Evolutionary conservation across 2,888 invertebrate species (phyloP), one percentile per base, ranked within the genome.

Genomic region (Nymphalis c-album): DNA sequence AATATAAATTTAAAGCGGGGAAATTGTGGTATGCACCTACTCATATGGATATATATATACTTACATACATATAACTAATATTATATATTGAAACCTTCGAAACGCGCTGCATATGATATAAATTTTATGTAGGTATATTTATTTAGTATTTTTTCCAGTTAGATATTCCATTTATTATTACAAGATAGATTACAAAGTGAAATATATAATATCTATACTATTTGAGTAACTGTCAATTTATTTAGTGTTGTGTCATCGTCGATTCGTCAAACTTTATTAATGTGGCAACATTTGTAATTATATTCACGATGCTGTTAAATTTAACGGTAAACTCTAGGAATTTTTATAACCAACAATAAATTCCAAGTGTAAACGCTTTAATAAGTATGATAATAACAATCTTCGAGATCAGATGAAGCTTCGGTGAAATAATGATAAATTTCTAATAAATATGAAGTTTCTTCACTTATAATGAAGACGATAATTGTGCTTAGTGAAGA

Each of bases 291-390:
- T 40, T 18, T 10, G 55, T 50, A 55, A 60, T 63, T 67, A 18
- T 63, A 60, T 26, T 40, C 22, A 47, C 60, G 40, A 31, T 18
- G 53, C 31, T 60, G 35, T 65, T 58, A 7, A 68, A 61, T 61
- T 57, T 67, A 67, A 64, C 69, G 63, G 69, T 67, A 55, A 31
- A 45, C 35, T 46, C 40, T 63, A 55, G 67, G 63, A 69, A 67
- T 69, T 67, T 69, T 69, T 69, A 69, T 69, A 57, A 51, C 58
- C 35, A 31, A 59, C 53, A 50, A 58, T 69, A 67, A 69, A 67
- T 63, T n/a, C 35, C 45, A 31, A 45, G 53, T 31, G 50, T 35
- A 66, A 47, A 47, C 26, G 26, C 8, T 46, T 61, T 55, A 57
- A 57, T 57, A 57, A 57, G 57, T 40, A 18, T 26, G 40, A 57